Evolutionary conservation across 2,888 invertebrate genomes (phyloP).

Genomic region (Acanthosepion esculentum): DNA sequence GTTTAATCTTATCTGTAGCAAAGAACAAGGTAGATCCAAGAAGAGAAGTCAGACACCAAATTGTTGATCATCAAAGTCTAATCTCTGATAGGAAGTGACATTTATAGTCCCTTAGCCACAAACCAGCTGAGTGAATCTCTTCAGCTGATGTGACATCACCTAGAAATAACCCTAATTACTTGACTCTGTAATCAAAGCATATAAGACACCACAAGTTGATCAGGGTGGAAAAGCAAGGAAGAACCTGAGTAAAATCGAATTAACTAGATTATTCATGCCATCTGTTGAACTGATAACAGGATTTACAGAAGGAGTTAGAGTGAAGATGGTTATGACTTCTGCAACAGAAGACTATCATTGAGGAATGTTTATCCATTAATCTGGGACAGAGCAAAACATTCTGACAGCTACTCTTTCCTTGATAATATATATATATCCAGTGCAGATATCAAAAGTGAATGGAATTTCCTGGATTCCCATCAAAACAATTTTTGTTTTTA

Average conservation of each 20-base stretch:
- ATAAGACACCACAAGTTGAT: neutral
- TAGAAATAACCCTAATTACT: neutral
- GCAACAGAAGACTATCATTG: neutral
- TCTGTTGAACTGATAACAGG: constrained; percentile 21
- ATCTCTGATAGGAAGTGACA: constrained; percentile 18
- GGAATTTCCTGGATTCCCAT: neutral
- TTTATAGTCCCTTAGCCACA: neutral
- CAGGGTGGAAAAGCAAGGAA: neutral
- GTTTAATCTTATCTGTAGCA: neutral
- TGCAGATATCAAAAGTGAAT: neutral
- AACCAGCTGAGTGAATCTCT: neutral
- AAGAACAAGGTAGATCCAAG: neutral
- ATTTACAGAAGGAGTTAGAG: neutral
- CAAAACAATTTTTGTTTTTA: neutral
- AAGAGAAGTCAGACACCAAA: neutral
- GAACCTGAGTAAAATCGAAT: neutral
- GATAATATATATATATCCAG: neutral
- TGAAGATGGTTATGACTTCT: constrained; percentile 4
- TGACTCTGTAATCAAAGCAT: neutral
- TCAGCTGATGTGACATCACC: neutral
- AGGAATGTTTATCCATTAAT: constrained; percentile 1
- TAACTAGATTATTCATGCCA: neutral
- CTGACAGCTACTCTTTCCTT: neutral
- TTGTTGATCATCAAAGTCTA: neutral
- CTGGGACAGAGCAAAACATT: neutral